phyloP scores from a whole-genome alignment of 1,140 invertebrate genomes.

The Penaeus vannamei region DNA sequence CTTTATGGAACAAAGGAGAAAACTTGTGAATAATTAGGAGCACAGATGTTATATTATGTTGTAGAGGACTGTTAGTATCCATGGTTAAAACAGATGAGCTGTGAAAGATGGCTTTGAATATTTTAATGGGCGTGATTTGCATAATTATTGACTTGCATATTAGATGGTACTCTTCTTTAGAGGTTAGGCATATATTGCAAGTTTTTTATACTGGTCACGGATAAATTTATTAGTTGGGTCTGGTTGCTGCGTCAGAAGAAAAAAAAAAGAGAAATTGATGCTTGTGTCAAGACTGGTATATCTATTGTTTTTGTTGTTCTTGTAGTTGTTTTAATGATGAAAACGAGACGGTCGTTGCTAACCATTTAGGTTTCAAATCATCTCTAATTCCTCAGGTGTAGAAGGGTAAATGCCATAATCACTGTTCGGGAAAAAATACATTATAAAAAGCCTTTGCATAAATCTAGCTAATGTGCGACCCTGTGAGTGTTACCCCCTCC shows the following conservation, averaged over 20 bases:
- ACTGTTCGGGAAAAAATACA: too few relatives aligned
- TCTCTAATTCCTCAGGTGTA: too few relatives aligned
- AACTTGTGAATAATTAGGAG: conserved; percentile 62
- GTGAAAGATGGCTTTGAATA: conserved; percentile 34
- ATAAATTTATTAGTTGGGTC: neutral
- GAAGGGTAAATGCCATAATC: too few relatives aligned
- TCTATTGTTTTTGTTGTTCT: too few relatives aligned
- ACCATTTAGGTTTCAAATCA: too few relatives aligned
- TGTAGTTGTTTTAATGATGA: too few relatives aligned
- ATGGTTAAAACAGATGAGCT: neutral
- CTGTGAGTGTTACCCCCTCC: too few relatives aligned
- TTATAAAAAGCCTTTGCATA: too few relatives aligned
- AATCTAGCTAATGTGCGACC: too few relatives aligned
- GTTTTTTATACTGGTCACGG: neutral
- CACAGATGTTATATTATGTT: conserved; percentile 49
- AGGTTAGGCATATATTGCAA: neutral
- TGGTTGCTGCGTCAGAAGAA: neutral
- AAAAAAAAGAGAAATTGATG: neutral
- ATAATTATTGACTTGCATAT: conserved; percentile 26
- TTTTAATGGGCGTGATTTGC: conserved; percentile 23
- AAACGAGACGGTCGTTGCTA: too few relatives aligned
- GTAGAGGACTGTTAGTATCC: conserved; percentile 44
- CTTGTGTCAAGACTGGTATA: too few relatives aligned
- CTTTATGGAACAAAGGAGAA: conserved; percentile 56
- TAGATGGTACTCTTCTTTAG: conserved; percentile 20